Base-by-base conservation (phyloP, 2,113 vertebrate genomes). In the Lamprotornis superbus region DNA sequence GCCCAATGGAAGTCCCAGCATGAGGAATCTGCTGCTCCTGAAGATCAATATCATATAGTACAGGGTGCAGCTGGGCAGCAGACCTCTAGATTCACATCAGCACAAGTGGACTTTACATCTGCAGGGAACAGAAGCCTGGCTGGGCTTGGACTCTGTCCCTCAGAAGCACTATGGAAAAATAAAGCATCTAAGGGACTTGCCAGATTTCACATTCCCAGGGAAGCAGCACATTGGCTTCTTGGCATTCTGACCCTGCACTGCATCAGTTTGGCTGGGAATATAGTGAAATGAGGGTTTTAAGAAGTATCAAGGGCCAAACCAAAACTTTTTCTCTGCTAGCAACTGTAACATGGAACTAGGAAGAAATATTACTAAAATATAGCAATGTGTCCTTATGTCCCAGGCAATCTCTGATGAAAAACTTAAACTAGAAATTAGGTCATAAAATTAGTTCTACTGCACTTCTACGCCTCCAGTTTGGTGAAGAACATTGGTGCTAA, bases 381-480 rank as follows among this genome's bases (percentile, higher is more conserved):
- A 88, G 33, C 52, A 42, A 31, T 27, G 63, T 81, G 73, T 90
- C 82, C 87, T 96, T 88, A 90, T 74, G 27, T 93, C 47, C 71
- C 88, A 93, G 83, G 30, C 47, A 90, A 52, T 42, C n/a, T 86
- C 71, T 83, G 82, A 90, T 71, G 40, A 68, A 95, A 96, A 95
- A 83, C 68, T 96, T 88, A 37, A 60, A 60, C 68, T 70, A 83
- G 37, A 96, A 94, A 93, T 84, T 78, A 55, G 88, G 86, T 93
- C 77, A 93, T 77, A 87, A 93, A 83, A 78, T 65, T 94, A 96
- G 60, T 87, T 96, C 56, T 53, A 64, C n/a, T 46, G 56, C 53
- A 11, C 49, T 47, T 60, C 49, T 89, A 85, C 53, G 6, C 79
- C 86, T 93, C 92, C 74, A 8, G 83, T 86, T 93, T 18, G 7